Percentiles rank a stretch among this genome's conserved stretches.
Conservation (phyloP, 2,888 invertebrate genomes). For the Corbicula japonica region DNA sequence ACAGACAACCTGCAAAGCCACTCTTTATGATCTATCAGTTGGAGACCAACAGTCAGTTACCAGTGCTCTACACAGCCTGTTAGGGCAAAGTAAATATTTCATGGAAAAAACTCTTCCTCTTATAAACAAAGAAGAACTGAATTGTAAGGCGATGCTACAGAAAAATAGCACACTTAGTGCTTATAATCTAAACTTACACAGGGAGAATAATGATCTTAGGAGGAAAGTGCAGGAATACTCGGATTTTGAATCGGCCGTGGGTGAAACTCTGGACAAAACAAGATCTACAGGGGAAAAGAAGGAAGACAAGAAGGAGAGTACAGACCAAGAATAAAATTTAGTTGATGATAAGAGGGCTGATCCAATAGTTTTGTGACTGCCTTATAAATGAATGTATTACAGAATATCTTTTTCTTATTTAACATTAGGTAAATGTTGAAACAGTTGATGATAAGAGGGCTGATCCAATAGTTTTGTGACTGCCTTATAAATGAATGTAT, state of each 20-base stretch:
- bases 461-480: too few species aligned
- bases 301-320: background rate
- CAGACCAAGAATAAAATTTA: too few species aligned
- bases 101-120: background rate
- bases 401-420: too few species aligned
- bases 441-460: too few species aligned
- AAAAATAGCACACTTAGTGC: constrained; percentile 2
- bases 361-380: too few species aligned
- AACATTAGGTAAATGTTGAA: too few species aligned
- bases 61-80: background rate
- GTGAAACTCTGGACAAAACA: background rate
- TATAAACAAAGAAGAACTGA: background rate
- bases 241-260: background rate
- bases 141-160: background rate
- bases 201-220: background rate
- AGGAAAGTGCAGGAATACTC: background rate
- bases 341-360: too few species aligned
- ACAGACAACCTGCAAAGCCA: background rate
- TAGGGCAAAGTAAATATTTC: constrained; percentile 1
- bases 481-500: too few species aligned
- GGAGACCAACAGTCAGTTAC: background rate
- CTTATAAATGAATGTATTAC: too few species aligned
- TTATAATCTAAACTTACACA: background rate
- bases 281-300: background rate
- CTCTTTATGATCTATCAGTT: background rate